Evolutionary conservation across 37 sponge, comb jelly and placozoan species (phyloP), one percentile per base, ranked within the genome.

Genomic region (Agelas oroides): DNA sequence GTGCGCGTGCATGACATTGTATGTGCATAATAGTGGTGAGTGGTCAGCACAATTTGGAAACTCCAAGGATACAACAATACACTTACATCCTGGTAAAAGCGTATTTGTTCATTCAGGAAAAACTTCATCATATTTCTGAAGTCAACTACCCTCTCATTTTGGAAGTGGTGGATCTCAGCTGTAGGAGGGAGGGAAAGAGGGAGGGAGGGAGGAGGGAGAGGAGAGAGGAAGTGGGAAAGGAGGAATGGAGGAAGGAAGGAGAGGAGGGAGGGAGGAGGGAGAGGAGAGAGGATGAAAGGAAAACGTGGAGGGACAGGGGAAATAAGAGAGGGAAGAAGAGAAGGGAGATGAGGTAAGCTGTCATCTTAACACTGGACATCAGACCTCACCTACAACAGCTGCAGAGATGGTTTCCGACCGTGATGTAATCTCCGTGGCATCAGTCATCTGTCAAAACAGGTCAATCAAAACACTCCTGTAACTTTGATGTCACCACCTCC

Each of bases 121-220:
- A 30, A 19, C 53, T 76, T 82, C 94, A 97, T 93, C 86, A 95
- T 87, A 30, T 68, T 78, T 65, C 86, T 90, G 28, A 97, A 91
- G 82, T 97, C 98, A n/a, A 84, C 72, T 1, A 93, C 85, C 63
- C 95, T 77, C 62, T 97, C 93, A 24, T 70, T 84, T 61, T 97
- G 95, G 63, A 95, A 97, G 73, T 97, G 98, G 65, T 90, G 65
- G 32, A 97, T 83, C 75, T 97, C 98, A 61, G 96, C 91, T 89
- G 78, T 59, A 39, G 71, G 46, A 46, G 3, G 46, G 46, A 46
- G 3, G 46, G 46, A 46, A 8, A 8, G 46, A 46, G 46, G 46
- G 8, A 8, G 46, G 46, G 8, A 8, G 46, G 8, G 8, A 8
- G 46, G 46, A 12, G 8, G 46, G 46, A 3, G 46, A 8, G 46